phyloP scores from a whole-genome alignment of 2,797 vertebrate species.

The Poliocrania exsul region DNA sequence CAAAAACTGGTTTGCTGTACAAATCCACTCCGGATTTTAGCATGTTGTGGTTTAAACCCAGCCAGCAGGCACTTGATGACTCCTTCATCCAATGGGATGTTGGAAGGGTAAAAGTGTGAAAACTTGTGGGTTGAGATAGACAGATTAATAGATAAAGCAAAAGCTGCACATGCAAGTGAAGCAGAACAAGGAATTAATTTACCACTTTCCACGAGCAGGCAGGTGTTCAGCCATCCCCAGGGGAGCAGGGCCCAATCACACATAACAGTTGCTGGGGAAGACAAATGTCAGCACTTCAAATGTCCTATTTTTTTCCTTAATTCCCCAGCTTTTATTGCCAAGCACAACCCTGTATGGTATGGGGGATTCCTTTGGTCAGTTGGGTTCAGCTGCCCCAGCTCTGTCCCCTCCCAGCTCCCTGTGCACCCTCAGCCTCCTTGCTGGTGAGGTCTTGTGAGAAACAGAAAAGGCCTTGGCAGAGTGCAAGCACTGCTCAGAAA shows the following conservation, averaged over 20 bases:
- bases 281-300: neutral
- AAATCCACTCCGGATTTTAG: neutral
- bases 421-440: neutral
- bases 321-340: neutral
- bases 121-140: neutral
- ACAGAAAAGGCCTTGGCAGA: neutral
- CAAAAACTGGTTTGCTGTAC: neutral
- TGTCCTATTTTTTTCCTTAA: neutral
- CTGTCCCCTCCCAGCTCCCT: neutral
- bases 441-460: neutral
- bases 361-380: neutral
- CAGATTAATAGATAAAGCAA: neutral
- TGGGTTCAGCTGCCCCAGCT: neutral
- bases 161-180: neutral
- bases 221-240: neutral
- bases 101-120: neutral
- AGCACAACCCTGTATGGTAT: accelerated
- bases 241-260: neutral
- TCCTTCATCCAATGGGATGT: neutral
- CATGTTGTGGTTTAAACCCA: neutral
- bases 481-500: neutral
- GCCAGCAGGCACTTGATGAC: neutral
- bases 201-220: neutral
- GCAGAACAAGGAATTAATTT: neutral
- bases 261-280: accelerated